These are phyloP conservation scores for Hypselothyrea guttata DNA, from an alignment of 2,888 invertebrate genomes.

Conservation along the genomic window DNA sequence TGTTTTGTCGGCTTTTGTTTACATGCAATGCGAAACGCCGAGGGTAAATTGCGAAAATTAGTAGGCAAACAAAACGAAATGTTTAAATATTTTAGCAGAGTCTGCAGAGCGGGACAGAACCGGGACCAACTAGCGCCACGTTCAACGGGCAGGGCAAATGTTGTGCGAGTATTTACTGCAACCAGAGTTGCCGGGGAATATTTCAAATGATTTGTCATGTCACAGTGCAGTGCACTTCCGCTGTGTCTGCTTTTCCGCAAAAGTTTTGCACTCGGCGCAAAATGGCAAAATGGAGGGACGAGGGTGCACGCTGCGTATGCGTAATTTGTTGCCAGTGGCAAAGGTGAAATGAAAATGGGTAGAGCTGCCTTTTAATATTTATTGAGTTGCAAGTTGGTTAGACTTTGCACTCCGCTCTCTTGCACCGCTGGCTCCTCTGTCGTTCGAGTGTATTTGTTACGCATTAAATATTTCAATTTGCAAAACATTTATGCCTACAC, in stretches of 20 bases:
- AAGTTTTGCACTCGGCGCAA: conserved; percentile 24
- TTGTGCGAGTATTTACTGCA: conserved; percentile 9
- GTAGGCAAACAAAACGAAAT: conserved; percentile 55
- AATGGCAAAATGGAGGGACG: too few species aligned
- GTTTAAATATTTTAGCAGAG: conserved; percentile 61
- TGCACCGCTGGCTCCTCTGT: background rate
- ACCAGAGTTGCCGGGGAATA: conserved; percentile 39
- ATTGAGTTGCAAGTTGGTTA: conserved; percentile 62
- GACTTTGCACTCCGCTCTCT: conserved; percentile 1
- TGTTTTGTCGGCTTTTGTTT: conserved; percentile 24
- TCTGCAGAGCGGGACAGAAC: background rate
- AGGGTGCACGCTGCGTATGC: conserved; percentile 45
- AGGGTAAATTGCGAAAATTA: conserved; percentile 54
- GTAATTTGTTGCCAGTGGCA: conserved; percentile 26
- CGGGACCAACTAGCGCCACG: too few species aligned
- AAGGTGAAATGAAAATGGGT: conserved; percentile 32
- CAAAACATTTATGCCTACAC: conserved; percentile 67
- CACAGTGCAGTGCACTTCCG: conserved; percentile 56
- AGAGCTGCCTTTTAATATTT: conserved; percentile 67
- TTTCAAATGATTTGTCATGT: conserved; percentile 72
- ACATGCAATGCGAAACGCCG: conserved; percentile 17
- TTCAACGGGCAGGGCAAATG: background rate
- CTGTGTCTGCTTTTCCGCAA: conserved; percentile 24
- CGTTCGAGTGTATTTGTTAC: conserved; percentile 54
- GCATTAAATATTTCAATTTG: conserved; percentile 73